phyloP scores from a whole-genome alignment of 1,140 invertebrate genomes.

The Luehdorfia chinensis region DNA sequence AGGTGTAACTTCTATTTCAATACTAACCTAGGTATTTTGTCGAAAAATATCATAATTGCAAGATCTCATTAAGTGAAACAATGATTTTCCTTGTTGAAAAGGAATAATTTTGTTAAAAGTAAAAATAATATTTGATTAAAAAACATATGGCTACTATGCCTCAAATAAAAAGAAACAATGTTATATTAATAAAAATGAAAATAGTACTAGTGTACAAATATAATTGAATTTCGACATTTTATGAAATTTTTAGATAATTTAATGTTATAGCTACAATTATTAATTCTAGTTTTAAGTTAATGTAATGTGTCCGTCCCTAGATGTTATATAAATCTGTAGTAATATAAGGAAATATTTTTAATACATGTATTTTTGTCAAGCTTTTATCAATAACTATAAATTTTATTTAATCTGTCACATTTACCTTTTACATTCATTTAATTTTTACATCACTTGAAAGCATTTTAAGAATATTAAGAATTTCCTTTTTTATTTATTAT shows the following conservation, averaged over 20 bases:
- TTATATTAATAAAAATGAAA: background rate
- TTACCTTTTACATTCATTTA: background rate
- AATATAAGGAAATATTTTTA: background rate
- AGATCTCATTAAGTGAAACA: constrained; percentile 14
- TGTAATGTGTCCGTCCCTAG: constrained; percentile 16
- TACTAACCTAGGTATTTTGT: too few species aligned
- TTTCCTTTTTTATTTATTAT: background rate
- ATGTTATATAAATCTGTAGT: background rate
- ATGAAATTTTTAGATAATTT: too few species aligned
- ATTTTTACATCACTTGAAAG: background rate
- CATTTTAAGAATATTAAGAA: background rate
- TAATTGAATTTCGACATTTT: too few species aligned
- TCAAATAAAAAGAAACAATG: background rate
- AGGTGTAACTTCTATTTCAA: too few species aligned
- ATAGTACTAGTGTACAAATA: background rate
- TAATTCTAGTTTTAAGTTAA: too few species aligned
- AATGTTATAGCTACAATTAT: too few species aligned
- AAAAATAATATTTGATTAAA: background rate
- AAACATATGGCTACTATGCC: background rate
- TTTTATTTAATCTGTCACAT: background rate
- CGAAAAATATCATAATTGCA: background rate
- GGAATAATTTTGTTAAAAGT: background rate
- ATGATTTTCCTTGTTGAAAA: background rate
- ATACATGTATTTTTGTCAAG: background rate
- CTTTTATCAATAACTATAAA: background rate